Base-by-base conservation (phyloP, 1,140 invertebrate species). In the Choristoneura fumiferana region DNA sequence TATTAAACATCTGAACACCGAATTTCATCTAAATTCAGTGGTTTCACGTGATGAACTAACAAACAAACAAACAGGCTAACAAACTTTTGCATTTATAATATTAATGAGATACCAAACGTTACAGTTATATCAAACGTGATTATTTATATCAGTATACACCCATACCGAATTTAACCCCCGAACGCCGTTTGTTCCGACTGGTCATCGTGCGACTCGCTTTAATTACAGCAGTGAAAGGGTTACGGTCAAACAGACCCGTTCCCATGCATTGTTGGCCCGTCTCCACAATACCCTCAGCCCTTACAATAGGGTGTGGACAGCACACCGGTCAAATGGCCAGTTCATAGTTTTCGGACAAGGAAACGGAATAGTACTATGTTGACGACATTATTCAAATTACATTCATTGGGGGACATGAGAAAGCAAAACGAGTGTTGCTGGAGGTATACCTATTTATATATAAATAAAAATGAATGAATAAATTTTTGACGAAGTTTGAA, bases 261-360 rank as follows among this genome's bases (percentile, higher is more conserved):
- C 84, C 83, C 84, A 87, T 65, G 67, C 73, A 73, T 84, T 84
- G 81, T 83, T n/a, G n/a, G n/a, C n/a, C n/a, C n/a, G 55, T 62
- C 71, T 57, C 65, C 78, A 78, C 84, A 86, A 79, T 81, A 78
- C 76, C 74, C 60, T 86, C 80, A 86, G 86, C 79, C 60, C 60
- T 29, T 69, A 86, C 78, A 88, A 88, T 81, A 65, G 78, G 81
- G 85, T 88, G 85, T 78, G 76, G 85, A 88, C 83, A 88, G 82
- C 82, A 71, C 78, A 78, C 81, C 79, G 83, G 84, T 85, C 83
- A 88, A 86, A 88, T 86, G 85, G 82, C 79, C 83, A 86, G 72
- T 72, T 68, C 76, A 81, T 79, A 82, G 78, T 73, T 71, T 77
- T 71, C 74, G 72, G 66, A 77, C 73, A 43, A 84, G 84, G 81